Evolutionary conservation across 2,797 vertebrate genomes (phyloP), one percentile per base, ranked within the genome.

Genomic region (Thunnus albacares): DNA sequence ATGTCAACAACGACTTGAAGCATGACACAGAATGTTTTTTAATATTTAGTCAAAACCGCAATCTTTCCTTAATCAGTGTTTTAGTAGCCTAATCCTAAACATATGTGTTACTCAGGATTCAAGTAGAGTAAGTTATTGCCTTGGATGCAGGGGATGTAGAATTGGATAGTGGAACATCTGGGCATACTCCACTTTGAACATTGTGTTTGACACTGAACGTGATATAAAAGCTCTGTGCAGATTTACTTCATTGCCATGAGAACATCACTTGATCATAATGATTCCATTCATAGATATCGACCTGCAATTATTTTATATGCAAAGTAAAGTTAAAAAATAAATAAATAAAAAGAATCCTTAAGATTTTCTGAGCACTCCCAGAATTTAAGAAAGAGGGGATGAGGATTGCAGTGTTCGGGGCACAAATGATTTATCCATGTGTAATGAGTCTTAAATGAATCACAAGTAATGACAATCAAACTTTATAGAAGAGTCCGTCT

Each of bases 381-480:
- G 18, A 20, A 51, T 51, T 14, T 51, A 20, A 6, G 17, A 51
- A 51, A 20, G 28, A 68, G 60, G 55, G 6, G 14, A 22, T 64
- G 7, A 26, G 4, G 5, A 52, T 51, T 64, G 13, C 26, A 52
- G 24, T 75, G 70, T 68, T 62, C 55, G 41, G 26, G 45, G 53
- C 45, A 55, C 72, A 60, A 58, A 51, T 53, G 53, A 81, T 75
- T 51, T 61, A 35, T 79, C 28, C 68, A 47, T 79, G 18, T 67
- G 62, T 85, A 70, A 81, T 67, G 82, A 80, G 59, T 30, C 45
- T 52, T 57, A 52, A 82, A 80, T 77, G 47, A 82, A 69, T 77
- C 71, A 11, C 49, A 47, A 75, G 73, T 69, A 65, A 78, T 75
- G 57, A 62, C 30, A 45, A 62, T 64, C 66, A 51, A 53, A 71